Evolutionary conservation across 2,888 invertebrate genomes (phyloP).

Genomic region (Agrochola lota): DNA sequence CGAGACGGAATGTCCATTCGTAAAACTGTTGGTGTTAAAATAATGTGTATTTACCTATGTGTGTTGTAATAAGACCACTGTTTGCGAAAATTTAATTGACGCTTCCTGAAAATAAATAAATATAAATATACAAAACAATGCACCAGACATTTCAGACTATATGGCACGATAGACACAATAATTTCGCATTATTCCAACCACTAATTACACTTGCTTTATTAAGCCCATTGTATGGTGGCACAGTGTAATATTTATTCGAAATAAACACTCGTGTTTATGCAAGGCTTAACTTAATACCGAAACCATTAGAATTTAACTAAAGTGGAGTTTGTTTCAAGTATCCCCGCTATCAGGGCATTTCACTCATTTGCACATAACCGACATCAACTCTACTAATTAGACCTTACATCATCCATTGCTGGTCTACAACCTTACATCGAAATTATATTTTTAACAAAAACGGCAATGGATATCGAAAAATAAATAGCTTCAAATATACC

Average conservation of each 20-base stretch:
- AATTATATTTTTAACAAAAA: neutral
- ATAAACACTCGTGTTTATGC: constrained; percentile 68
- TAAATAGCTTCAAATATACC: neutral
- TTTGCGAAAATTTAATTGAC: neutral
- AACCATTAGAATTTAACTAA: constrained; percentile 78
- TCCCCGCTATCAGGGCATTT: constrained; percentile 53
- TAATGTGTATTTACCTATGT: constrained; percentile 12
- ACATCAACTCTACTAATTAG: neutral
- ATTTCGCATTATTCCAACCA: constrained; percentile 20
- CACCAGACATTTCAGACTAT: too few relatives aligned
- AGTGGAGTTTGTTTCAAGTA: constrained; percentile 76
- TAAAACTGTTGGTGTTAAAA: constrained; percentile 46
- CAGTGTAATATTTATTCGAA: constrained; percentile 60
- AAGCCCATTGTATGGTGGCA: constrained; percentile 38
- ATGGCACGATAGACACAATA: constrained; percentile 15
- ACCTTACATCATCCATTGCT: constrained; percentile 51
- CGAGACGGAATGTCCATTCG: constrained; percentile 66
- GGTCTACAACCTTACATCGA: neutral
- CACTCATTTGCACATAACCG: neutral
- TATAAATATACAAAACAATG: too few relatives aligned
- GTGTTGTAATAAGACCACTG: neutral
- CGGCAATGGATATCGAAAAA: constrained; percentile 60
- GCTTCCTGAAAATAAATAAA: too few relatives aligned
- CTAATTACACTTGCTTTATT: constrained; percentile 36
- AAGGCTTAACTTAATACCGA: constrained; percentile 75